Evolutionary conservation across 2,888 invertebrate genomes (phyloP).

Genomic region (Alloscopus bannaensis): DNA sequence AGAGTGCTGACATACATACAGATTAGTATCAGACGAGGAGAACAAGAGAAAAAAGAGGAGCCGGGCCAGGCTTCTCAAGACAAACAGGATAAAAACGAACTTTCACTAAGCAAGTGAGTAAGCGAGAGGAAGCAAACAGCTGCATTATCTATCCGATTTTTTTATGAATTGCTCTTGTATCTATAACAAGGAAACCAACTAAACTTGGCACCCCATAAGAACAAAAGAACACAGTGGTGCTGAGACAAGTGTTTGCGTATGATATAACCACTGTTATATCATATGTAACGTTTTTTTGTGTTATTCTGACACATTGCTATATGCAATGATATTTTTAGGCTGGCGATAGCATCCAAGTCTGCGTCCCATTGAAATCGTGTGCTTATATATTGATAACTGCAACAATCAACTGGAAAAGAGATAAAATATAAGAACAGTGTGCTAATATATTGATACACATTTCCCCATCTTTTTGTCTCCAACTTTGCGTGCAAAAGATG

Average conservation of each 20-base stretch:
- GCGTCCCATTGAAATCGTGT: neutral
- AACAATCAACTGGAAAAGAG: conserved; percentile 2
- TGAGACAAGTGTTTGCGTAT: no score
- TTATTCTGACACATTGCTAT: no score
- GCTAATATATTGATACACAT: neutral
- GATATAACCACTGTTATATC: no score
- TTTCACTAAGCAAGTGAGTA: conserved; percentile 29
- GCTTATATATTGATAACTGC: conserved; percentile 3
- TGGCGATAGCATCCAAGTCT: neutral
- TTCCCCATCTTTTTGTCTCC: neutral
- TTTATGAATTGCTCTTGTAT: conserved; percentile 28
- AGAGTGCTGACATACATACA: conserved; percentile 61
- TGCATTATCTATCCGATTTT: conserved; percentile 11
- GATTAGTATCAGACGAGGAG: conserved; percentile 42
- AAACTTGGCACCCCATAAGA: conserved; percentile 7
- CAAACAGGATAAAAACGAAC: conserved; percentile 18
- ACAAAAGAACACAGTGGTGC: no score
- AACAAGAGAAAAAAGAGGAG: conserved; percentile 17
- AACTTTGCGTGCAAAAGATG: neutral
- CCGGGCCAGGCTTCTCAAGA: no score
- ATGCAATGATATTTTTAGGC: no score
- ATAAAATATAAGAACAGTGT: conserved; percentile 6
- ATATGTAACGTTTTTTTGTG: conserved; percentile 10
- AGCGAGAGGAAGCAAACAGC: conserved; percentile 19
- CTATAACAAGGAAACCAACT: conserved; percentile 14